phyloP scores from a whole-genome alignment of 2,113 vertebrate genomes.

The Gobius niger region DNA sequence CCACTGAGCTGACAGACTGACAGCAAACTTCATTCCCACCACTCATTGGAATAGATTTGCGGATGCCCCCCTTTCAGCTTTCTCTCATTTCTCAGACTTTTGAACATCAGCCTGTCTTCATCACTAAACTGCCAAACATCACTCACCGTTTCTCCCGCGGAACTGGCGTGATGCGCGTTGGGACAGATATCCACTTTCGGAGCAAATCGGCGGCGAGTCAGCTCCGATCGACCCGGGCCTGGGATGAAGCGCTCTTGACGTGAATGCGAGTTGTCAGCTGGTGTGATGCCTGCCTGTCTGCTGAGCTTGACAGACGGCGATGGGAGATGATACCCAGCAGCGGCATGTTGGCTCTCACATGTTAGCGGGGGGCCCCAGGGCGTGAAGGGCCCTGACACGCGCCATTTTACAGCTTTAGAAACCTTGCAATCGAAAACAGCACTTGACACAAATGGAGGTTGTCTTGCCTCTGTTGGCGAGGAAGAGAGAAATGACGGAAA shows the following conservation, averaged over 20 bases:
- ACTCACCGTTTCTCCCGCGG: slow-evolving; percentile 28
- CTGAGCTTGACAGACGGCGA: slow-evolving; percentile 90
- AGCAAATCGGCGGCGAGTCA: slow-evolving; percentile 83
- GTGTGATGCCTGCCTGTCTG: slow-evolving; percentile 91
- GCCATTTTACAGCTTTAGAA: slow-evolving; percentile 98
- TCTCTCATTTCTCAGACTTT: slow-evolving; percentile 33
- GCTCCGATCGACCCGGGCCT: slow-evolving; percentile 85
- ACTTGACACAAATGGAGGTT: slow-evolving; percentile 99
- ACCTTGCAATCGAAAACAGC: slow-evolving; percentile 92
- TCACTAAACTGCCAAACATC: slow-evolving; percentile 55
- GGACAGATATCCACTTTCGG: slow-evolving; percentile 80
- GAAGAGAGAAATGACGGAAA: slow-evolving; percentile 42
- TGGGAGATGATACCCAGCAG: slow-evolving; percentile 98
- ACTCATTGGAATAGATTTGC: not conserved
- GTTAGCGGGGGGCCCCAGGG: slow-evolving; percentile 81
- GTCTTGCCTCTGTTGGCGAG: slow-evolving; percentile 81
- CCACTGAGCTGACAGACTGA: not conserved
- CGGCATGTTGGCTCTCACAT: slow-evolving; percentile 73
- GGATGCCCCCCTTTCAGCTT: slow-evolving; percentile 27
- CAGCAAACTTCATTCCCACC: not conserved
- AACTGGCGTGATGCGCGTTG: slow-evolving; percentile 60
- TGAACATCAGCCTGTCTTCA: slow-evolving; percentile 44
- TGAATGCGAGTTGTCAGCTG: slow-evolving; percentile 92
- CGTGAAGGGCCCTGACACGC: slow-evolving; percentile 86
- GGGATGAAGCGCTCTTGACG: slow-evolving; percentile 89